Evolutionary conservation across 2,113 vertebrate genomes (phyloP).

Genomic region (Ivindomyrus marchei): DNA sequence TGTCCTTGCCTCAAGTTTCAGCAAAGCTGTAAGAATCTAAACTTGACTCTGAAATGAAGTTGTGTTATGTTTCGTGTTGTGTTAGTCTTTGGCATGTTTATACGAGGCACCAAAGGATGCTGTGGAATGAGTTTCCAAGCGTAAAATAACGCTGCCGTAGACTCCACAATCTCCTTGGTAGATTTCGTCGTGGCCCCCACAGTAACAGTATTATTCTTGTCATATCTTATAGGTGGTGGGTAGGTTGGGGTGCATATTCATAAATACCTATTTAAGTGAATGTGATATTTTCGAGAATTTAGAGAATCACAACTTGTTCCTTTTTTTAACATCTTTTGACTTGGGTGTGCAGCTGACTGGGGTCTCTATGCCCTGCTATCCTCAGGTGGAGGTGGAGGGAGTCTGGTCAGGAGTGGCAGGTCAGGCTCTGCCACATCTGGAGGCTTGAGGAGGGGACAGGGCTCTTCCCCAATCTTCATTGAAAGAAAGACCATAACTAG

Average conservation of each 20-base stretch:
- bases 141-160: too few relatives aligned
- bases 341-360: slow-evolving; percentile 28
- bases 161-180: too few relatives aligned
- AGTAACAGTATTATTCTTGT: background rate
- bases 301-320: background rate
- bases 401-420: slow-evolving; percentile 50
- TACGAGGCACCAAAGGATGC: too few relatives aligned
- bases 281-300: background rate
- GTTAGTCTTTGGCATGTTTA: too few relatives aligned
- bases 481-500: slow-evolving; percentile 71
- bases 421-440: slow-evolving; percentile 59
- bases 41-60: background rate
- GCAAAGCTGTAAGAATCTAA: background rate
- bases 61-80: too few relatives aligned
- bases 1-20: background rate
- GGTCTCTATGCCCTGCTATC: slow-evolving; percentile 1
- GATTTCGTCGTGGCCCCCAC: too few relatives aligned
- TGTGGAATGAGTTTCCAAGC: too few relatives aligned
- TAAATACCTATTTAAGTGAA: background rate
- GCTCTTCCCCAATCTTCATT: slow-evolving; percentile 64
- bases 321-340: background rate
- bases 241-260: background rate
- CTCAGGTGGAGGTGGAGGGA: slow-evolving; percentile 36
- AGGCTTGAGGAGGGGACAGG: slow-evolving; percentile 68
- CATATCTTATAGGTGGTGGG: background rate